Percentiles rank a stretch among this genome's conserved stretches.
These are phyloP conservation scores for Morpho helenor DNA, from an alignment of 2,888 invertebrate genomes.

Conservation along the genomic window DNA sequence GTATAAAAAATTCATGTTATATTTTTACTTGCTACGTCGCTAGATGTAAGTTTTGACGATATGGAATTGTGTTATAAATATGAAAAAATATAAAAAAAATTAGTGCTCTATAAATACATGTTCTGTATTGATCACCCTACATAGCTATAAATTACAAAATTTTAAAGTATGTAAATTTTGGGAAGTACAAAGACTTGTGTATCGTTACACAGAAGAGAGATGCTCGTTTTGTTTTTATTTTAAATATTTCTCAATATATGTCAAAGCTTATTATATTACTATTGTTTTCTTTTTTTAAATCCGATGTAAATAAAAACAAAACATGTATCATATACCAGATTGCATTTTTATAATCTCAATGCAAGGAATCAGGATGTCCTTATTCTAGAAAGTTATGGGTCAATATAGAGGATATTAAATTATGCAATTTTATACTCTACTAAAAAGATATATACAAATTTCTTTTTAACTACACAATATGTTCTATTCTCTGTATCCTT, in stretches of 20 bases:
- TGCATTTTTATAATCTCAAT: conserved; percentile 28
- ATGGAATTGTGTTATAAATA: conserved; percentile 65
- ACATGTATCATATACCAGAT: conserved; percentile 32
- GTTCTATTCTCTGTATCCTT: too few relatives aligned
- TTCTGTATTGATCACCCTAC: conserved; percentile 26
- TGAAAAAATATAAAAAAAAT: conserved; percentile 58
- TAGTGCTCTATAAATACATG: conserved; percentile 29
- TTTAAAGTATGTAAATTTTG: conserved; percentile 37
- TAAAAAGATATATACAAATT: too few relatives aligned
- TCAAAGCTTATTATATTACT: conserved; percentile 2
- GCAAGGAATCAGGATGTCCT: too few relatives aligned
- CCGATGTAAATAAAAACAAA: conserved; percentile 12
- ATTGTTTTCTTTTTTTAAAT: neutral
- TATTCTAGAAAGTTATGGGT: too few relatives aligned
- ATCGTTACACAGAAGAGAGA: conserved; percentile 40
- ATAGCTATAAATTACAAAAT: conserved; percentile 23
- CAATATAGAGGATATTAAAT: too few relatives aligned
- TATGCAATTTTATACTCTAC: too few relatives aligned
- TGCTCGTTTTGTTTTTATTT: conserved; percentile 29
- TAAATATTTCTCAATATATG: conserved; percentile 1
- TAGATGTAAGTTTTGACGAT: conserved; percentile 49
- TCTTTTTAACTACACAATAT: too few relatives aligned
- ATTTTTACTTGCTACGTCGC: conserved; percentile 26
- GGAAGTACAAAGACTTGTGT: conserved; percentile 54
- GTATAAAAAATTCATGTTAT: conserved; percentile 24